These are phyloP conservation scores for Chydorus sphaericus DNA, from an alignment of 2,888 invertebrate genomes.

Conservation along the genomic window DNA sequence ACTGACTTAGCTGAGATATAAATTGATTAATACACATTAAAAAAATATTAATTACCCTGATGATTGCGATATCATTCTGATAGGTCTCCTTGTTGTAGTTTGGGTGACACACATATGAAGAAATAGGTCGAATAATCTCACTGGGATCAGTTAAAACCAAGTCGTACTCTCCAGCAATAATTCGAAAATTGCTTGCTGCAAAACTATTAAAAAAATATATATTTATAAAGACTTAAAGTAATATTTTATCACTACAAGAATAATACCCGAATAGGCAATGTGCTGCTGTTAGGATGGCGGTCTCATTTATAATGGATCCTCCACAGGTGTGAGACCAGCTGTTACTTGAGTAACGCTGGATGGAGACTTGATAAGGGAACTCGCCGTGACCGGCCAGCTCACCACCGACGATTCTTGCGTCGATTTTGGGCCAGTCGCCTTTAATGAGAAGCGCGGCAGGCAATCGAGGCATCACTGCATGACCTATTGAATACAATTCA, in stretches of 20 bases:
- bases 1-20: no score
- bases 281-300: slow-evolving; percentile 3
- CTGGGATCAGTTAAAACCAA: not conserved
- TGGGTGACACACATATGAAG: not conserved
- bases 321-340: slow-evolving; percentile 16
- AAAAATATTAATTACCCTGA: slow-evolving; percentile 25
- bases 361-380: slow-evolving; percentile 5
- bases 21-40: slow-evolving; percentile 30
- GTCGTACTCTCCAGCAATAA: not conserved
- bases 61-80: not conserved
- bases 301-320: slow-evolving; percentile 8
- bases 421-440: not conserved
- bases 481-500: no score
- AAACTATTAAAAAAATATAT: no score
- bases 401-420: slow-evolving; percentile 16
- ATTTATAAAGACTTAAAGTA: no score
- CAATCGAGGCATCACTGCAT: slow-evolving; percentile 11
- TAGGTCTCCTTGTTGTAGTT: not conserved
- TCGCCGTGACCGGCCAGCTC: slow-evolving; percentile 4
- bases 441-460: slow-evolving; percentile 9
- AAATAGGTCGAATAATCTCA: not conserved
- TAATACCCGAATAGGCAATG: slow-evolving; percentile 9
- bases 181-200: not conserved
- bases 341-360: slow-evolving; percentile 4
- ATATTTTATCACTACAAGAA: no score